Base-by-base conservation (phyloP, 2,888 invertebrate species). In the Ennomos quercinarius region DNA sequence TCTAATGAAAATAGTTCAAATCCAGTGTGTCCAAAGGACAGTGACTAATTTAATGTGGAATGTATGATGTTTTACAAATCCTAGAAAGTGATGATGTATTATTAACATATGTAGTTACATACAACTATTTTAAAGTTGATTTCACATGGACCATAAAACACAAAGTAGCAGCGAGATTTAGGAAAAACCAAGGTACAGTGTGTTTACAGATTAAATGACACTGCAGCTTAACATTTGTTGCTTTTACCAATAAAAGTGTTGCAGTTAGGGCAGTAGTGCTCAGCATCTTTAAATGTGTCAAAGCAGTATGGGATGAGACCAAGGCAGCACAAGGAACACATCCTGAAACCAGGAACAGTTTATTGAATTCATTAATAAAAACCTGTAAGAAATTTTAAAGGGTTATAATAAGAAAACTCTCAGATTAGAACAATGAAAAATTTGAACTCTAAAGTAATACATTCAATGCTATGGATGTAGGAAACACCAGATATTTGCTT, bases 261-360 rank as follows among this genome's bases (percentile, higher is more conserved):
- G 80, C 92, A 92, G 71, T 91, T 90, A 46, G 92, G 92, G 63
- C 92, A 91, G 65, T 92, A 92, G 71, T 92, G 92, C 66, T 91
- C 92, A 10, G 91, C 91, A 81, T 92, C 91, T 70, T 91, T 92
- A 74, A 91, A 92, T 63, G 91, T 86, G 66, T 92, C 92, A 52
- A 91, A 91, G 81, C 92, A 91, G 76, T 92, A 92, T 39, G 92
- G 91, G 60, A 92, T 78, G 58, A 92, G 80, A 13, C 92, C 92
- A 50, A 92, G 78, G 73, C 92, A 92, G 84, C 92, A 92, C 49
- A 92, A 74, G 34, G 92, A 91, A 70, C 91, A 92, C 34, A 91
- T 84, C 91, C 92, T 92, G 86, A 34, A 76, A 79, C 67, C 43
- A 71, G 56, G 40, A 57, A 40, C 11, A 27, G n/a, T 13, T n/a